A percentile compares a stretch with the other conserved stretches of the same genome.
Evolutionary conservation across 2,797 vertebrate genomes (phyloP).

Genomic region (Smutsia gigantea): DNA sequence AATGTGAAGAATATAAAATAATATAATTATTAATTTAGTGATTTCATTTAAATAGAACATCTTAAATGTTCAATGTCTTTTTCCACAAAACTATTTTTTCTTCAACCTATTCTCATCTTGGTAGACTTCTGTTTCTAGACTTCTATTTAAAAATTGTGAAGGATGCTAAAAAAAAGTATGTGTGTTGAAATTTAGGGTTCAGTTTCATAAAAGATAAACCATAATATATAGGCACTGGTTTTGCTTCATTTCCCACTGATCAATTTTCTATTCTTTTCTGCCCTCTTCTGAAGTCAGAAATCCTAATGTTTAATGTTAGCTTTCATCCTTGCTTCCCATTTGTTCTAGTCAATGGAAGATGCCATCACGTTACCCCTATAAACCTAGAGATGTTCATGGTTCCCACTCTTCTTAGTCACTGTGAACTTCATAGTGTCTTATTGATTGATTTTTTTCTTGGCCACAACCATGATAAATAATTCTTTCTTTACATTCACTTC

Average conservation of each 20-base stretch:
- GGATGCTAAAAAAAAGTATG: neutral
- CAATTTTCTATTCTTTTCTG: neutral
- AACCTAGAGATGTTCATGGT: neutral
- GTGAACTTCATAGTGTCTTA: neutral
- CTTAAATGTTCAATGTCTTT: conserved; percentile 27
- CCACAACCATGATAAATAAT: neutral
- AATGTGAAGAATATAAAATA: conserved; percentile 50
- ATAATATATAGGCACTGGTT: neutral
- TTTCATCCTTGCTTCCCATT: neutral
- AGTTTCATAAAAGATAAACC: conserved; percentile 18
- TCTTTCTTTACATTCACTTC: neutral
- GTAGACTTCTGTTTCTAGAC: neutral
- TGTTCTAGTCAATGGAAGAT: neutral
- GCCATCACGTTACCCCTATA: neutral
- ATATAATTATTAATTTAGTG: conserved; percentile 71
- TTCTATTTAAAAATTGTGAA: neutral
- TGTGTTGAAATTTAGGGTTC: neutral
- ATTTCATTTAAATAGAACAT: conserved; percentile 69
- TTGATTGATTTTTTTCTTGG: neutral
- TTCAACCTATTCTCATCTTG: conserved; percentile 8
- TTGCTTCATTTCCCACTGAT: neutral
- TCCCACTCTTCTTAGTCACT: neutral
- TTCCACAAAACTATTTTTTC: conserved; percentile 59
- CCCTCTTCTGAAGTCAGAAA: neutral
- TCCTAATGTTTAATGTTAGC: neutral